Percentiles rank a stretch among this genome's conserved stretches.
These are phyloP conservation scores for Electrona antarctica DNA, from an alignment of 2,113 vertebrate genomes.

Conservation along the genomic window DNA sequence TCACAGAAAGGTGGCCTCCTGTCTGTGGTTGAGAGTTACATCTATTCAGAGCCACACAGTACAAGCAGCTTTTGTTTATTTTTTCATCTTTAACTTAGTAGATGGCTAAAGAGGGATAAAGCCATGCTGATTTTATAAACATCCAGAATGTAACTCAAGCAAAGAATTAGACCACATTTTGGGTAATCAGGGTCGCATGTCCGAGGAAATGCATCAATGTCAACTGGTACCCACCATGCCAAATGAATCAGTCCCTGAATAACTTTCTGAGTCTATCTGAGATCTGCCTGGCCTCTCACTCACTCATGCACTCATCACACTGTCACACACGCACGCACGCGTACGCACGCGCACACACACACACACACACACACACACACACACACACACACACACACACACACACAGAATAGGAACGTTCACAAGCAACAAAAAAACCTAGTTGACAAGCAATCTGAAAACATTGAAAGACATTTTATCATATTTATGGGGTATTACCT, in stretches of 20 bases:
- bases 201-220: slow-evolving; percentile 19
- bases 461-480: too few relatives aligned
- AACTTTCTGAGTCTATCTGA: not conserved
- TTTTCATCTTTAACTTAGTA: not conserved
- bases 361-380: too few relatives aligned
- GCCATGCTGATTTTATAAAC: slow-evolving; percentile 3
- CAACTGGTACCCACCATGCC: not conserved
- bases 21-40: slow-evolving; percentile 8
- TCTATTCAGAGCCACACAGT: not conserved
- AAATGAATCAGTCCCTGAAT: slow-evolving; percentile 16
- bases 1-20: slow-evolving; percentile 21
- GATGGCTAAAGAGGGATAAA: not conserved
- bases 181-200: not conserved
- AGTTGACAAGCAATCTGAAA: too few relatives aligned
- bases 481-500: too few relatives aligned
- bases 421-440: too few relatives aligned
- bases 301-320: too few relatives aligned
- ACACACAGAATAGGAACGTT: too few relatives aligned
- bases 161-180: slow-evolving; percentile 12
- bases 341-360: too few relatives aligned
- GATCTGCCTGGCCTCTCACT: too few relatives aligned
- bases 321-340: too few relatives aligned
- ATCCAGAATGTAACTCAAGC: slow-evolving; percentile 1
- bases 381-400: too few relatives aligned
- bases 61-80: slow-evolving; percentile 12